Base-by-base conservation (phyloP, 2,888 invertebrate genomes). In the Theodoxus fluviatilis region DNA sequence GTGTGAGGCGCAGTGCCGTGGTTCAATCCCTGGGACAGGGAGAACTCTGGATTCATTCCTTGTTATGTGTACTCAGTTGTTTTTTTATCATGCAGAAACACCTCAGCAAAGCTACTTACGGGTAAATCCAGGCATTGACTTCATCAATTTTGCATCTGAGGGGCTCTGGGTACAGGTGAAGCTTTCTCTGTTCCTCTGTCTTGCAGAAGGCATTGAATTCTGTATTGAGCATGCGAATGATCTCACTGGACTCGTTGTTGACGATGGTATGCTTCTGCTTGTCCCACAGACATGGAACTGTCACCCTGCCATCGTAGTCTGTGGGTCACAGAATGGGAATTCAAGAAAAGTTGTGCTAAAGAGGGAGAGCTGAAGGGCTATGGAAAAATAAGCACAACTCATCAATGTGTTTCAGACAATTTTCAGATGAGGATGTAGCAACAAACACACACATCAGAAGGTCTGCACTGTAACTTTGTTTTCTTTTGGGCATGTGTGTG, bases 161-260 rank as follows among this genome's bases (percentile, higher is more conserved):
- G 33, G 72, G 15, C 40, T 76, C 78, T 4, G 86, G 84, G 73
- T 85, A 86, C 6, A 84, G 70, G 74, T 85, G 77, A 28, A 85
- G 68, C 6, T 76, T 67, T 37, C 70, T 73, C 70, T 84, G 83
- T 67, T 80, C 81, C 1, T 74, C 74, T 0, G 83, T 85, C 37
- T 75, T 72, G 75, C 83, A 81, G 70, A 85, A 84, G 15, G 73
- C 79, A 68, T 85, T 83, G 74, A 86, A 85, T 71, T 83, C 84
- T 9, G 75, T 69, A 74, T 84, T 84, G 6, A 86, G 71, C 84
- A 85, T 86, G 7, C 84, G 77, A 33, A 86, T 77, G n/a, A 86
- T 85, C 74, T 86, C 86, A 69, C 81, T 80, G 0, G 85, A 84
- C 67, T 86, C 85, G 71, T 86, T 86, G 74, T 79, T 85, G 18